Evolutionary conservation across 2,113 vertebrate species (phyloP).

Genomic region (Columba janthina): DNA sequence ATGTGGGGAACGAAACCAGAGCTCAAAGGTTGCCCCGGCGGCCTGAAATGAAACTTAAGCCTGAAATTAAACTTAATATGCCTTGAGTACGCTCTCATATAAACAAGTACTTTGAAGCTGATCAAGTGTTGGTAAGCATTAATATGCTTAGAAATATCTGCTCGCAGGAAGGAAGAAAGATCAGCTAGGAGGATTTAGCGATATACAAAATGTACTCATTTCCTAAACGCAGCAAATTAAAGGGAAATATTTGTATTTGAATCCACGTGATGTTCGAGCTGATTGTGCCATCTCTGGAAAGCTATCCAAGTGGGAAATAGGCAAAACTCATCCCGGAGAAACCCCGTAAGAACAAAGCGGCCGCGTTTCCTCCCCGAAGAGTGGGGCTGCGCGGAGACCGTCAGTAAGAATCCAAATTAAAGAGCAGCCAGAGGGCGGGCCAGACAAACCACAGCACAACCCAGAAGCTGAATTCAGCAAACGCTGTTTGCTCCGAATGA

Average conservation of each 20-base stretch:
- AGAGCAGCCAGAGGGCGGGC: background rate
- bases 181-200: background rate
- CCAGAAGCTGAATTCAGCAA: background rate
- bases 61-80: background rate
- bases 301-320: background rate
- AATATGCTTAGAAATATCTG: background rate
- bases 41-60: background rate
- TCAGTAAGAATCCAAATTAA: background rate
- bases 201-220: background rate
- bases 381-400: accelerated
- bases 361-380: background rate
- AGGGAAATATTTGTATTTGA: background rate
- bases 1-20: background rate
- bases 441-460: background rate
- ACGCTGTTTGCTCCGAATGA: background rate
- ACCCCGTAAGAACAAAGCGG: accelerated
- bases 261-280: background rate
- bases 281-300: background rate
- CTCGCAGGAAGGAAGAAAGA: background rate
- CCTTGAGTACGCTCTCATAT: background rate
- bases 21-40: background rate
- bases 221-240: background rate
- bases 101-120: background rate
- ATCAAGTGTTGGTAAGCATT: background rate
- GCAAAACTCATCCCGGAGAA: background rate